Percentiles rank a stretch among this genome's conserved stretches.
These are phyloP conservation scores for Ammodytes dubius DNA, from an alignment of 2,113 vertebrate species.

Conservation along the genomic window DNA sequence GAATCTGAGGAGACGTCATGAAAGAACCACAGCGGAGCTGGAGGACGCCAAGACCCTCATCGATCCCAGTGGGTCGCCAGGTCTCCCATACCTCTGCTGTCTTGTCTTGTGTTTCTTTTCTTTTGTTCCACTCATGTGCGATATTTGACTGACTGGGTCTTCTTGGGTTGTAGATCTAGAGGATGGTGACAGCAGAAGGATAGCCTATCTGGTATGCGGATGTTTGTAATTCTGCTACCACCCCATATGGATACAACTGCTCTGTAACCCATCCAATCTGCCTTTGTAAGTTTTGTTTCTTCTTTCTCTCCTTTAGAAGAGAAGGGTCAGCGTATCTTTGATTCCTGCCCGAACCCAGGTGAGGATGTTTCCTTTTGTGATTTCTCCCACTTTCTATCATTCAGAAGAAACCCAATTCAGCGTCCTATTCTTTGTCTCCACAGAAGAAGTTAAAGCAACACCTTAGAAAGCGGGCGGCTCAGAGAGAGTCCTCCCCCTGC, in stretches of 20 bases:
- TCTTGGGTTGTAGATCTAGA: constrained; percentile 81
- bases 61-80: constrained; percentile 74
- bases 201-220: constrained; percentile 76
- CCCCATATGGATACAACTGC: not conserved
- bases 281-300: not conserved
- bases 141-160: constrained; percentile 1
- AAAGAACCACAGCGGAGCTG: constrained; percentile 82
- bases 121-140: not conserved
- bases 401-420: not conserved
- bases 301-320: constrained; percentile 61
- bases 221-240: not conserved
- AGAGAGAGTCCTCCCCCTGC: not conserved
- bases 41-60: constrained; percentile 85
- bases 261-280: not conserved
- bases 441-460: constrained; percentile 64
- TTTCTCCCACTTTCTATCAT: not conserved
- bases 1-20: constrained; percentile 84
- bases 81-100: constrained; percentile 57
- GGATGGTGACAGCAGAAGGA: constrained; percentile 71
- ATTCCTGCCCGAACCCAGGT: constrained; percentile 83
- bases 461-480: constrained; percentile 8
- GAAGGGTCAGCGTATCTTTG: constrained; percentile 86
- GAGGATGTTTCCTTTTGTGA: not conserved
- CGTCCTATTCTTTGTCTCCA: constrained; percentile 5
- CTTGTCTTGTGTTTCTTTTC: not conserved